Percentiles rank a stretch among this genome's conserved stretches.
phyloP scores from a whole-genome alignment of 2,888 invertebrate species.

The Pegoplata infirma region DNA sequence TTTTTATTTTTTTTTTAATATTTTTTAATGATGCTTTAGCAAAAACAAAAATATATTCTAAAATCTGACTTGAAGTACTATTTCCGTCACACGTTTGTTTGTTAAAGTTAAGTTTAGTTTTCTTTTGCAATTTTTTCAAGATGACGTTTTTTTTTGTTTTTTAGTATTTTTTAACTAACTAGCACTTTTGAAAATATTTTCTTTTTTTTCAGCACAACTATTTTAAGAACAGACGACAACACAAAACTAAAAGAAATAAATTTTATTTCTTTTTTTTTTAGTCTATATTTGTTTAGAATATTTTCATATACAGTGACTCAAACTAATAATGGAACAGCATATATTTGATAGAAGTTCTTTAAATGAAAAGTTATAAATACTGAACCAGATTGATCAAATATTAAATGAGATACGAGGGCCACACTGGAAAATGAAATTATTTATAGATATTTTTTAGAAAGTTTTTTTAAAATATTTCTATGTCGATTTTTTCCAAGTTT shows the following conservation, averaged over 20 bases:
- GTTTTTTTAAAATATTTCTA: too few relatives aligned
- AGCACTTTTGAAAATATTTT: not conserved
- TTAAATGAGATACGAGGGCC: too few relatives aligned
- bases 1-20: not conserved
- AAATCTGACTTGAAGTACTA: not conserved
- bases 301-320: too few relatives aligned
- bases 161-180: not conserved
- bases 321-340: too few relatives aligned
- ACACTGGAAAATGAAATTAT: too few relatives aligned
- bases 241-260: not conserved
- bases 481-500: too few relatives aligned
- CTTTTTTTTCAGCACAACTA: not conserved
- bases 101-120: not conserved
- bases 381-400: too few relatives aligned
- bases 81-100: not conserved
- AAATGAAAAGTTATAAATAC: too few relatives aligned
- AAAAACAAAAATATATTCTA: not conserved
- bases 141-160: not conserved
- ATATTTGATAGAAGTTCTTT: too few relatives aligned
- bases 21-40: too few relatives aligned
- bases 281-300: not conserved
- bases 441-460: too few relatives aligned
- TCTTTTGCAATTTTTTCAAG: not conserved
- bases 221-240: not conserved
- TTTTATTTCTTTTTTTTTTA: too few relatives aligned